Conservation (phyloP, 2,888 invertebrate genomes). For the Cryptus viduatorius region DNA sequence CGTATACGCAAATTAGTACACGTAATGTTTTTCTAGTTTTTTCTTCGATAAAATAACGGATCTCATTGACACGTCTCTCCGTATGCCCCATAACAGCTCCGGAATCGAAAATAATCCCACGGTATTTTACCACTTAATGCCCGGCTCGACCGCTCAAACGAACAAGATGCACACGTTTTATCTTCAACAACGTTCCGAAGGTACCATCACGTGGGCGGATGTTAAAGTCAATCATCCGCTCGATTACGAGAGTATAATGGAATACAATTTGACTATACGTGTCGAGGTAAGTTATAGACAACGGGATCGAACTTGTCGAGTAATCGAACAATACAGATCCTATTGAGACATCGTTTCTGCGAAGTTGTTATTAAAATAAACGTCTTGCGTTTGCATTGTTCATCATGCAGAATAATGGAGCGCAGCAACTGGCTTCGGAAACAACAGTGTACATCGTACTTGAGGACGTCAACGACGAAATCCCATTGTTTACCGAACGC, state of each 20-base stretch:
- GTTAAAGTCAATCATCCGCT: conserved; percentile 98
- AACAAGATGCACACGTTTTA: conserved; percentile 98
- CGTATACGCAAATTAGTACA: conserved; percentile 72
- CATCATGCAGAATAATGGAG: conserved; percentile 93
- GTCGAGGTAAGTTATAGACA: conserved; percentile 91
- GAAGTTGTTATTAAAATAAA: conserved; percentile 5
- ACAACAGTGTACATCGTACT: conserved; percentile 97
- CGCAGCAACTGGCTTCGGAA: conserved; percentile 97
- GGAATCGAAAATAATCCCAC: conserved; percentile 98
- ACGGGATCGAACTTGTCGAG: not conserved
- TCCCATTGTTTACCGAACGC: conserved; percentile 97
- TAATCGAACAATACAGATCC: not conserved
- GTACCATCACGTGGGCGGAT: conserved; percentile 94
- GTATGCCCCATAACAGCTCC: conserved; percentile 89
- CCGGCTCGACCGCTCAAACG: conserved; percentile 97
- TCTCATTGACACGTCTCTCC: conserved; percentile 66
- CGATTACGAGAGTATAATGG: conserved; percentile 97
- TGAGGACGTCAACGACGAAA: conserved; percentile 98
- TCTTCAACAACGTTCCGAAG: conserved; percentile 95
- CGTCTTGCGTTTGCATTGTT: conserved; percentile 27
- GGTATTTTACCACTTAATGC: conserved; percentile 97
- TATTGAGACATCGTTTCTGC: no score
- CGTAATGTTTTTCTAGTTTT: conserved; percentile 32
- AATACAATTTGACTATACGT: conserved; percentile 97
- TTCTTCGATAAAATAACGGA: conserved; percentile 29